Base-by-base conservation (phyloP, 2,113 vertebrate species). In the Delphinapterus leucas region DNA sequence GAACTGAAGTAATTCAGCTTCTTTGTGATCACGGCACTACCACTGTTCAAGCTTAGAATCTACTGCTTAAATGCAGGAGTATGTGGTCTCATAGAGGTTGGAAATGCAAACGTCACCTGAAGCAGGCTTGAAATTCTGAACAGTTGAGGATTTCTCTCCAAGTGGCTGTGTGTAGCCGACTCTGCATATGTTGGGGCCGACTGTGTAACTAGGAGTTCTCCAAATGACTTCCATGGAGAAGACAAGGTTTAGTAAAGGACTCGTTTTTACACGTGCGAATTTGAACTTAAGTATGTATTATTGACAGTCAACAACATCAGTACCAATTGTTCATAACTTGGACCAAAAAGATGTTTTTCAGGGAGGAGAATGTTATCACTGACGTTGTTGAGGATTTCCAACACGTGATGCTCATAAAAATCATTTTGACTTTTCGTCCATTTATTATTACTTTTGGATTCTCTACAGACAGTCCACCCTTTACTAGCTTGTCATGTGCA, bases 121-220 rank as follows among this genome's bases (percentile, higher is more conserved):
- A 77, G 21, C 44, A 41, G n/a, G 21, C 9, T 28, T 1, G 1
- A 25, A 47, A 36, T 68, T 55, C 63, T 49, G 73, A 88, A 60
- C 74, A 61, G 14, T 49, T 67, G 17, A 41, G 47, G 73, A 65
- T 65, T 94, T 20, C 28, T 55, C 81, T 89, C 15, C 14, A 13
- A 74, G 31, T 1, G 3, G 41, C 23, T 3, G 0, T 23, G 33
- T 76, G 79, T 4, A 60, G 38, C 38, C 9, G 0, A 47, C 17
- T 55, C 86, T 12, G 1, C 47, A 14, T 21, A 38, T 28, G 14
- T 23, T 21, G 28, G 44, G 58, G 55, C 36, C 2, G 0, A 36
- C n/a, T 23, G 6, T n/a, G 5, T 76, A 47, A 26, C 55, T 68
- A 38, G 87, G 47, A 25, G 18, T 47, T 90, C 70, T 84, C 80